A percentile compares a stretch with the other conserved stretches of the same genome.
Conservation (phyloP, 2,888 invertebrate species). For the Toxonevra muliebris region DNA sequence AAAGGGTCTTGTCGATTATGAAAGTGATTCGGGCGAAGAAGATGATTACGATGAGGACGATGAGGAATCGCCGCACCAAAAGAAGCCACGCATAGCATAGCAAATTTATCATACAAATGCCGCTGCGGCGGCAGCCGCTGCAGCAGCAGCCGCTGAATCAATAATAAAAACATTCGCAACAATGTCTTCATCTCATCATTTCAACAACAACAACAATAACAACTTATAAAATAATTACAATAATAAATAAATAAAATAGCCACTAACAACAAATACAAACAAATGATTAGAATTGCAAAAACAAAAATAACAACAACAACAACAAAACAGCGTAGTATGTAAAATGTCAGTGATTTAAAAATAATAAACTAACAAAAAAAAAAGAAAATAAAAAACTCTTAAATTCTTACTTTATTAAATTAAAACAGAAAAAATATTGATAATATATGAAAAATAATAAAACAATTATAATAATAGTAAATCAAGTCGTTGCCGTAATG, state of each 20-base stretch:
- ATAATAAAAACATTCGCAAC: slow-evolving; percentile 48
- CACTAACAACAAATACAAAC: slow-evolving; percentile 19
- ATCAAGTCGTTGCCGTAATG: slow-evolving; percentile 28
- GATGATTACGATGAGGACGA: slow-evolving; percentile 73
- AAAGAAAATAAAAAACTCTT: slow-evolving; percentile 39
- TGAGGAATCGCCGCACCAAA: slow-evolving; percentile 61
- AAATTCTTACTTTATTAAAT: slow-evolving; percentile 55
- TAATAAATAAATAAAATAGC: slow-evolving; percentile 11
- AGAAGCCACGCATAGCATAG: slow-evolving; percentile 65
- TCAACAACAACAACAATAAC: slow-evolving; percentile 31
- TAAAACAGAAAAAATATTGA: slow-evolving; percentile 37
- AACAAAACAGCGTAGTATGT: neutral
- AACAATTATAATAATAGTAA: slow-evolving; percentile 17
- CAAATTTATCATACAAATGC: slow-evolving; percentile 44
- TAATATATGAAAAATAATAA: slow-evolving; percentile 16
- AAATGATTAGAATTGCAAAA: slow-evolving; percentile 8
- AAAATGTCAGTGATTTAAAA: slow-evolving; percentile 4
- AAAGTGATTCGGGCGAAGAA: slow-evolving; percentile 96
- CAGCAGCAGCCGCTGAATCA: slow-evolving; percentile 43
- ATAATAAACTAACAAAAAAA: neutral
- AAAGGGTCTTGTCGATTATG: slow-evolving; percentile 94
- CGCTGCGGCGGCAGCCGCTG: slow-evolving; percentile 38
- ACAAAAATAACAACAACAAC: slow-evolving; percentile 6
- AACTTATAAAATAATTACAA: slow-evolving; percentile 23
- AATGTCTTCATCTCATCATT: slow-evolving; percentile 41